These are phyloP conservation scores for Strigops habroptila DNA, from an alignment of 2,113 vertebrate species.

Conservation along the genomic window DNA sequence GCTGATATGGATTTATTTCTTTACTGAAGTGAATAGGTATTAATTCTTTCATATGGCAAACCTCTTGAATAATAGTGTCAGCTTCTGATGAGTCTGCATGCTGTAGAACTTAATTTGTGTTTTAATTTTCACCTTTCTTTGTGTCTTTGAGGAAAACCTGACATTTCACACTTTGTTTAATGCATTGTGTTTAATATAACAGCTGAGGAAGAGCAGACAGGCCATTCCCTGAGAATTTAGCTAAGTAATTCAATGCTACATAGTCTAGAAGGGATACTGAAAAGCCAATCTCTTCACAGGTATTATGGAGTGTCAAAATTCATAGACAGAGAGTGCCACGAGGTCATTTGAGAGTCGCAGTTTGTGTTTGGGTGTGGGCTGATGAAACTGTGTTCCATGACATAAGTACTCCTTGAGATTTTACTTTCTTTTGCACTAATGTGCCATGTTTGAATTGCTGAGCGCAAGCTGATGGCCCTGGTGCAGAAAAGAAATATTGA, in stretches of 20 bases:
- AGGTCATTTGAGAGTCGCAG: not conserved
- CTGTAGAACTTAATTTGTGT: not conserved
- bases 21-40: not conserved
- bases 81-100: not conserved
- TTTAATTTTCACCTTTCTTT: not conserved
- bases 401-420: fast-evolving
- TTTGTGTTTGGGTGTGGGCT: not conserved
- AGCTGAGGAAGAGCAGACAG: not conserved
- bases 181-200: not conserved
- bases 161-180: not conserved
- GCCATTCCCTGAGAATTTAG: not conserved
- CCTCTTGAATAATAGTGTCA: not conserved
- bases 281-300: not conserved
- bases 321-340: not conserved
- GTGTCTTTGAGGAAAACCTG: not conserved
- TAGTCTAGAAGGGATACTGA: not conserved
- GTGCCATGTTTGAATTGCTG: not conserved
- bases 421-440: not conserved
- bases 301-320: not conserved
- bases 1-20: not conserved
- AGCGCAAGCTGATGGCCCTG: not conserved
- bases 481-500: not conserved
- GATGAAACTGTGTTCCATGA: not conserved
- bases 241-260: not conserved
- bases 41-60: not conserved